phyloP scores from a whole-genome alignment of 2,113 vertebrate genomes.

The Paradisaea rubra region DNA sequence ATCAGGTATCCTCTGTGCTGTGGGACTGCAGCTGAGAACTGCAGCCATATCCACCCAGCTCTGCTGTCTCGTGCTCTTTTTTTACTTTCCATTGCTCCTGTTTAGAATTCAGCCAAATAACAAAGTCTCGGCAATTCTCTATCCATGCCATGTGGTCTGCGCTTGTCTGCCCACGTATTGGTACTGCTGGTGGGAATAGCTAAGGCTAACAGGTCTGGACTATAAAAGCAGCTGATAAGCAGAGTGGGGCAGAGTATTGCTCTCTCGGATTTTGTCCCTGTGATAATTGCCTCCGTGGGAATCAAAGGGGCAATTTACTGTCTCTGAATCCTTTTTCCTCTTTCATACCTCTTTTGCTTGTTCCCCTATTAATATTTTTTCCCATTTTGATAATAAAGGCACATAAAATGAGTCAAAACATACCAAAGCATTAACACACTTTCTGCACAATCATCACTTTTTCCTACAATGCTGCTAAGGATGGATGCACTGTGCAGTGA shows the following conservation, averaged over 20 bases:
- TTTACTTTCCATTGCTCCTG: neutral
- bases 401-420: neutral
- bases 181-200: neutral
- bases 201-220: neutral
- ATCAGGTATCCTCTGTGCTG: neutral
- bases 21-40: neutral
- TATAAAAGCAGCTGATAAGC: neutral
- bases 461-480: neutral
- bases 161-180: neutral
- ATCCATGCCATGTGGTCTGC: neutral
- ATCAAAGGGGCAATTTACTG: neutral
- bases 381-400: neutral
- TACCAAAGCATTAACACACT: neutral
- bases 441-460: neutral
- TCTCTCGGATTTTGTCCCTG: neutral
- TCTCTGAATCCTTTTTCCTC: neutral
- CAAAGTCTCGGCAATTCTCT: neutral
- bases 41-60: neutral
- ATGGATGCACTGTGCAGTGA: neutral
- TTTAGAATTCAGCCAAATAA: neutral
- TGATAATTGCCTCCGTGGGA: neutral
- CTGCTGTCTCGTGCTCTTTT: neutral
- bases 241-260: neutral
- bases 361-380: neutral
- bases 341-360: neutral